Base-by-base conservation (phyloP, 2,113 vertebrate species). In the Rhagologus leucostigma region DNA sequence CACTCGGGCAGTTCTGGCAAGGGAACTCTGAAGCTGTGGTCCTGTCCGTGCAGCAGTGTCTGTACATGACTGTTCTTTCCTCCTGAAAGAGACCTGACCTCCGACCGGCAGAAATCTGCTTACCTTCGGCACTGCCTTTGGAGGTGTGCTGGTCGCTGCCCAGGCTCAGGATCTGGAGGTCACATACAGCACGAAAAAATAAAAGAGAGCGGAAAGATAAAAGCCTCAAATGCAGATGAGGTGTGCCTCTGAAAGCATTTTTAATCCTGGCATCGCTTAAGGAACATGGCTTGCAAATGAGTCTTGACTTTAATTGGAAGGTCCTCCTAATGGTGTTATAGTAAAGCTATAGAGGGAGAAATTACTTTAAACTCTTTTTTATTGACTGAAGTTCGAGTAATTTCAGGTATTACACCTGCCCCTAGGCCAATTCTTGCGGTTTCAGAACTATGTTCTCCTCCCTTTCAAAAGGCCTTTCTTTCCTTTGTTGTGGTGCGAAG, bases 341-440 rank as follows among this genome's bases (percentile, higher is more conserved):
- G 89, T 82, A 68, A 74, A 92, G 85, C 57, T 83, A 17, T 68
- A 79, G 75, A 90, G 57, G 27, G 69, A 93, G 62, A 94, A 94
- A 95, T 94, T 82, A 64, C 74, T 93, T 91, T 93, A 94, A 95
- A 91, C 87, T 84, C 84, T 94, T 87, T 96, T 96, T 94, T 82
- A 95, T 91, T 88, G 89, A 89, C 70, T 89, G 46, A 79, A 87
- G 85, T 84, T 95, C 62, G 89, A 80, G 85, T 84, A 50, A 95
- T 89, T 93, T 95, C 46, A 70, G 83, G 42, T 84, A 92, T 93
- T 95, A 57, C n/a, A 74, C 59, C 57, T 94, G 63, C 89, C 95
- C 39, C 30, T 30, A 21, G 93, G 94, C 79, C 62, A 91, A 83
- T 97, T 96, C 80, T 69, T 95, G 82, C 84, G 96, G 95, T 52